Conservation (phyloP, 2,888 invertebrate genomes). For the Microplitis deprimator region DNA sequence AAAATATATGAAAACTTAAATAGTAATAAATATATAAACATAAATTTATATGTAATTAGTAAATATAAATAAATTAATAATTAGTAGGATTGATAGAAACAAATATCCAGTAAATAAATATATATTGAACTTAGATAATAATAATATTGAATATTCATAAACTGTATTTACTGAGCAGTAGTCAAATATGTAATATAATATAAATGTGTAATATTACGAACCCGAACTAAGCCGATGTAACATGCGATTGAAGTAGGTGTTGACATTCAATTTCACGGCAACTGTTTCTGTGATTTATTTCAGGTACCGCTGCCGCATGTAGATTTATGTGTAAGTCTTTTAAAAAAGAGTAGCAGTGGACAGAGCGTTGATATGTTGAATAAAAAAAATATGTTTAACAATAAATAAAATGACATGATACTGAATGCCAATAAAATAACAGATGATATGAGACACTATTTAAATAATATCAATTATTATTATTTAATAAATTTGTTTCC, state of each 20-base stretch:
- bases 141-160: conserved; percentile 5
- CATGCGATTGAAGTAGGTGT: not conserved
- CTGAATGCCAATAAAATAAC: too few relatives aligned
- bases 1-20: not conserved
- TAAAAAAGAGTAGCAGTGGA: conserved; percentile 46
- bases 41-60: not conserved
- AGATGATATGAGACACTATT: not conserved
- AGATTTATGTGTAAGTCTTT: conserved; percentile 43
- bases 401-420: not conserved
- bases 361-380: conserved; percentile 45
- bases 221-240: not conserved
- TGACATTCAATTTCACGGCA: conserved; percentile 24
- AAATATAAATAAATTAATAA: not conserved
- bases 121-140: conserved; percentile 11
- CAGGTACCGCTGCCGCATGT: conserved; percentile 43
- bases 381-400: not conserved
- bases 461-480: not conserved
- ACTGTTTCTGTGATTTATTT: conserved; percentile 32
- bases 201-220: not conserved
- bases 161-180: conserved; percentile 5
- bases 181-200: not conserved
- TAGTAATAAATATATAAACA: not conserved
- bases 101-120: not conserved
- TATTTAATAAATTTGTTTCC: not conserved
- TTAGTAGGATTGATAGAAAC: not conserved